Evolutionary conservation across 2,797 vertebrate species (phyloP).

Genomic region (Myripristis murdjan): DNA sequence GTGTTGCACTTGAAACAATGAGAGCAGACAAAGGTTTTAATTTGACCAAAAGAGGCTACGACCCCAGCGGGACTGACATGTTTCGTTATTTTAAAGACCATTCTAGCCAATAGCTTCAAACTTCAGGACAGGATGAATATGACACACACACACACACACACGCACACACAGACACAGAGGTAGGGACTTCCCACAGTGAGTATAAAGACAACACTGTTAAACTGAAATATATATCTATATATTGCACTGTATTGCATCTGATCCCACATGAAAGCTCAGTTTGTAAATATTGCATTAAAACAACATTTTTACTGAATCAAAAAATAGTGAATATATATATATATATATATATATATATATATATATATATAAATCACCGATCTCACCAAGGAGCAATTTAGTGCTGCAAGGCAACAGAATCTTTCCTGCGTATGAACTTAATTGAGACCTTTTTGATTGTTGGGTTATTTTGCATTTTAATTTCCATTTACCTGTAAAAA

Average conservation of each 20-base stretch:
- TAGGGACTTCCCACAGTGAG: slow-evolving; percentile 25
- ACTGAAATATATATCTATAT: not conserved
- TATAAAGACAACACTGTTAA: slow-evolving; percentile 1
- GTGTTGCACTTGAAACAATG: slow-evolving; percentile 49
- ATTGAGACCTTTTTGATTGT: slow-evolving; percentile 13
- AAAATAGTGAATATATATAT: no score
- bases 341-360: no score
- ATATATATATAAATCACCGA: no score
- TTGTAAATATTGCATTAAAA: no score
- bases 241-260: no score
- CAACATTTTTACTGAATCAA: no score
- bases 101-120: not conserved
- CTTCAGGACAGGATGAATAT: not conserved
- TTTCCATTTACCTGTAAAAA: slow-evolving; percentile 2
- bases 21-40: slow-evolving; percentile 36
- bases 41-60: slow-evolving; percentile 20
- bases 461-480: no score
- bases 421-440: slow-evolving; percentile 1
- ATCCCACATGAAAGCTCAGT: no score
- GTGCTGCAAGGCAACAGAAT: not conserved
- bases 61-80: not conserved
- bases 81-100: slow-evolving; percentile 5
- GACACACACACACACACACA: slow-evolving; percentile 10
- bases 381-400: not conserved
- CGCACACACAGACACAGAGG: slow-evolving; percentile 9